phyloP scores from a whole-genome alignment of 2,797 vertebrate genomes.

The Muscicapa striata region DNA sequence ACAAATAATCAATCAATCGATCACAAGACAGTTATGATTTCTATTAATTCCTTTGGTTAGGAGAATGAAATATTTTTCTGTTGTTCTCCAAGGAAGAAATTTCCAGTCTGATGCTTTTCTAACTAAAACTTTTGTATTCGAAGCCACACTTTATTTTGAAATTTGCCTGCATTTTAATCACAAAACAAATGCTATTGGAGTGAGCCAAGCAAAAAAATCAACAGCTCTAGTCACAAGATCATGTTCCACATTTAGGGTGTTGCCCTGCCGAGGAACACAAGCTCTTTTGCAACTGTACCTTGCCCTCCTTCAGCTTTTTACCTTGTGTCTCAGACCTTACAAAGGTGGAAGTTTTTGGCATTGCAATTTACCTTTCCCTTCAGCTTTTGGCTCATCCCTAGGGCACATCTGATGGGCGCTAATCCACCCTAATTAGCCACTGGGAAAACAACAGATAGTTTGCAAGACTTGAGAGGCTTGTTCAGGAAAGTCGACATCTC shows the following conservation, averaged over 20 bases:
- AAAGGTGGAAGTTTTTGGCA: background rate
- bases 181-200: background rate
- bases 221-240: background rate
- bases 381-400: conserved; percentile 14
- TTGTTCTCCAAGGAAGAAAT: background rate
- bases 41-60: background rate
- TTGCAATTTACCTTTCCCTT: background rate
- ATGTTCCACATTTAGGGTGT: background rate
- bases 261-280: background rate
- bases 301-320: background rate
- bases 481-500: conserved; percentile 31
- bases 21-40: background rate
- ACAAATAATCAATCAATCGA: background rate
- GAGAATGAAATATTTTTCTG: background rate
- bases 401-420: background rate
- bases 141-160: background rate
- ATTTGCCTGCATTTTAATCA: background rate
- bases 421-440: conserved; percentile 56
- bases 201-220: background rate
- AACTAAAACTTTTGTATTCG: background rate
- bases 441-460: conserved; percentile 48
- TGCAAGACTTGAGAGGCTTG: conserved; percentile 33
- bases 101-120: background rate
- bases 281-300: background rate
- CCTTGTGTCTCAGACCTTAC: background rate